Conservation (phyloP, 2,888 invertebrate species). For the Drosophila cognata region DNA sequence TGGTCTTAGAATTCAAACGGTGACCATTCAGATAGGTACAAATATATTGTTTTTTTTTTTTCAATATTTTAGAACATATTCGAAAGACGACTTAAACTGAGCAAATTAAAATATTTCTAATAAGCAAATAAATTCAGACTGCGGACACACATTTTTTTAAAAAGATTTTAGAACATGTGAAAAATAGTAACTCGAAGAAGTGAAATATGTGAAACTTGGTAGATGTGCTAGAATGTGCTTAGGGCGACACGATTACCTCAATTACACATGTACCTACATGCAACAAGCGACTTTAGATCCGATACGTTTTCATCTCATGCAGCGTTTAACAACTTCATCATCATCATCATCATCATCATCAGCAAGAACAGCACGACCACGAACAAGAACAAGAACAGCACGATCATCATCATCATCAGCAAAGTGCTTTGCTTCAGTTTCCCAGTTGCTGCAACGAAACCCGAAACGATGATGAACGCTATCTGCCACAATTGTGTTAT, state of each 20-base stretch:
- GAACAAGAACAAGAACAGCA: not conserved
- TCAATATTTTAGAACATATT: not conserved
- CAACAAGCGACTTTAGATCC: slow-evolving; percentile 28
- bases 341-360: slow-evolving; percentile 4
- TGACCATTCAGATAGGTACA: not conserved
- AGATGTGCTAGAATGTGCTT: slow-evolving; percentile 5
- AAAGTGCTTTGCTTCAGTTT: slow-evolving; percentile 44
- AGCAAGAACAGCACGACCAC: not conserved
- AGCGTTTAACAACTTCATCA: slow-evolving; percentile 43
- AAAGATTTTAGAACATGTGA: not conserved
- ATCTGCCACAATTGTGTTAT: slow-evolving; percentile 44
- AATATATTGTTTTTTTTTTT: not conserved
- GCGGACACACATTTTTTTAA: too few species aligned
- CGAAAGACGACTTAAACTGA: not conserved
- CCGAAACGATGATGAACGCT: slow-evolving; percentile 40
- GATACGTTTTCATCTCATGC: slow-evolving; percentile 47
- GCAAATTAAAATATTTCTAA: not conserved
- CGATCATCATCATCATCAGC: slow-evolving; percentile 13
- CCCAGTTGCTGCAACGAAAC: slow-evolving; percentile 9
- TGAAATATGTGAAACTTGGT: not conserved
- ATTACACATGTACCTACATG: not conserved
- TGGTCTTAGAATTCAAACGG: not conserved
- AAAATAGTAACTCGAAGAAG: not conserved
- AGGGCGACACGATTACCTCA: not conserved
- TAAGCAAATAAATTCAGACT: not conserved